Conservation (phyloP, 2,888 invertebrate species). For the Toxonevra muliebris region DNA sequence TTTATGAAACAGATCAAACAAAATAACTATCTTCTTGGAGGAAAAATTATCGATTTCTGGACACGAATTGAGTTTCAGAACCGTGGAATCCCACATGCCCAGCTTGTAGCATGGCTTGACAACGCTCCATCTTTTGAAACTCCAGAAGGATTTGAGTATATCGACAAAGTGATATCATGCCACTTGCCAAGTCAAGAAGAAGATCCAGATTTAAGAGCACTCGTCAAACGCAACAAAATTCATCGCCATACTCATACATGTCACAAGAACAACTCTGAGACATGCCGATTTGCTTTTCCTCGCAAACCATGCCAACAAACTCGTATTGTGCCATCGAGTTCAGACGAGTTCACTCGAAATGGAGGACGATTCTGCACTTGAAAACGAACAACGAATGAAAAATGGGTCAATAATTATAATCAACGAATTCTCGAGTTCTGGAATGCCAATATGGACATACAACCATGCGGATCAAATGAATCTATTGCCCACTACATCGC, state of each 20-base stretch:
- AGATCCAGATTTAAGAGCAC: constrained; percentile 30
- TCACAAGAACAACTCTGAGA: background rate
- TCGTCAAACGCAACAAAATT: constrained; percentile 35
- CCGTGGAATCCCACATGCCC: constrained; percentile 31
- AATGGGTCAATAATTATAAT: constrained; percentile 44
- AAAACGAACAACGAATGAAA: constrained; percentile 4
- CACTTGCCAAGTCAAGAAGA: constrained; percentile 25
- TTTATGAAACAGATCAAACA: constrained; percentile 32
- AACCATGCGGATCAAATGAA: constrained; percentile 47
- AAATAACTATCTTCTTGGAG: constrained; percentile 29
- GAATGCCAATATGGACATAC: constrained; percentile 49
- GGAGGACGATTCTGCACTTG: background rate
- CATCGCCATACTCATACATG: constrained; percentile 42
- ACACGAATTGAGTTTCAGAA: constrained; percentile 34
- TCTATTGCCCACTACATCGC: constrained; percentile 42
- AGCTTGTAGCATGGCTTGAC: background rate
- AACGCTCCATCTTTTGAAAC: too few species aligned
- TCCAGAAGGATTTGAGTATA: constrained; percentile 3
- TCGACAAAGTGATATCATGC: constrained; percentile 32
- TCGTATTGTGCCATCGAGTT: constrained; percentile 24
- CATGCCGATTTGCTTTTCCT: constrained; percentile 40
- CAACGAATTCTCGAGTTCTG: constrained; percentile 33
- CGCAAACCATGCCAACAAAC: constrained; percentile 29
- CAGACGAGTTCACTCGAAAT: constrained; percentile 31
- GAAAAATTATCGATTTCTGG: constrained; percentile 34